phyloP scores from a whole-genome alignment of 2,113 vertebrate genomes.

The Sinocyclocheilus anophthalmus region DNA sequence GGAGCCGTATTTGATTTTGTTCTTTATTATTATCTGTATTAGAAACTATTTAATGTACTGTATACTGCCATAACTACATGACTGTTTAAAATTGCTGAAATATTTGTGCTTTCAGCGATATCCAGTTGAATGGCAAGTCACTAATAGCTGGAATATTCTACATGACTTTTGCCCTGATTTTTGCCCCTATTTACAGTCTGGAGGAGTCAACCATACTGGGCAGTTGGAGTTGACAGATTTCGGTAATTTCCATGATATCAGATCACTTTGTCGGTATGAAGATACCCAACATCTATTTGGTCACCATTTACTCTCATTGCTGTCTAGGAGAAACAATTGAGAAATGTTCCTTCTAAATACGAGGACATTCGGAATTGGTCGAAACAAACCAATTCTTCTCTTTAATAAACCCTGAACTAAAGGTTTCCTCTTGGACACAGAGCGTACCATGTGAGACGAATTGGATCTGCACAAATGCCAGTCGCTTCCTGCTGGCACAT shows the following conservation, averaged over 20 bases:
- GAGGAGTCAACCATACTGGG: neutral
- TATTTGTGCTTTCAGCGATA: neutral
- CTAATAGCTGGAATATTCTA: neutral
- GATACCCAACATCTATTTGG: neutral
- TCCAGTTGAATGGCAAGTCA: neutral
- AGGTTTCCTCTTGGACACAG: slow-evolving; percentile 45
- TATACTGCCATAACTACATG: neutral
- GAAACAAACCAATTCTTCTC: slow-evolving; percentile 55
- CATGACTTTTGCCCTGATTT: neutral
- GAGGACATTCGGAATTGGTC: neutral
- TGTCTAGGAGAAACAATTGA: neutral
- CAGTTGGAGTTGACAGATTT: too few species aligned
- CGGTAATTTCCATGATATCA: neutral
- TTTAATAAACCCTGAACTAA: slow-evolving; percentile 43
- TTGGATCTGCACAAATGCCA: slow-evolving; percentile 60
- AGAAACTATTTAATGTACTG: neutral
- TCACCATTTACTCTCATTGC: neutral
- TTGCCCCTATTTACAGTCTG: neutral
- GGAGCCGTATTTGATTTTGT: neutral
- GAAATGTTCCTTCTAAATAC: neutral
- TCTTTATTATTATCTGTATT: neutral
- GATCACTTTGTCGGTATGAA: neutral
- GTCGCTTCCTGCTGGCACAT: slow-evolving; percentile 66
- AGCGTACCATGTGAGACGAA: slow-evolving; percentile 61
- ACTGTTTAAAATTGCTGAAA: neutral